Conservation (phyloP, 1,140 invertebrate genomes). For the Bombus waltoni region DNA sequence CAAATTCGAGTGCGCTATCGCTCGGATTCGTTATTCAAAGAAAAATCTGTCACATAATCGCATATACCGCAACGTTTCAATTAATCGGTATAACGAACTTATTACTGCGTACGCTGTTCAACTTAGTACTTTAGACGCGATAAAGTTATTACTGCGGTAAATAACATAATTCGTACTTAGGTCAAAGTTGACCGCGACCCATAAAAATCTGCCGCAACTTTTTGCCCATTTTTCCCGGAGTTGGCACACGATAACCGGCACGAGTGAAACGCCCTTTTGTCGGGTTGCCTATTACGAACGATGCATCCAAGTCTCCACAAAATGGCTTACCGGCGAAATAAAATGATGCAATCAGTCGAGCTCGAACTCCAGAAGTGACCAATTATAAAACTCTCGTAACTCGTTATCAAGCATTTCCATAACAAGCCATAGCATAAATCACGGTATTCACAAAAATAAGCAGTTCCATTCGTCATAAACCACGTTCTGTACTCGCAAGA, state of each 20-base stretch:
- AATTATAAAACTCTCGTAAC: neutral
- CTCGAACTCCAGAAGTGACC: neutral
- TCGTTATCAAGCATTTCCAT: neutral
- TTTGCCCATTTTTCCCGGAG: neutral
- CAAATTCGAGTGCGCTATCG: too few relatives aligned
- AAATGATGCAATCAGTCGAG: neutral
- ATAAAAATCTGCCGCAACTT: slow-evolving; percentile 40
- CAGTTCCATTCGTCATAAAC: neutral
- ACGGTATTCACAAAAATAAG: neutral
- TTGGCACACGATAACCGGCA: slow-evolving; percentile 23
- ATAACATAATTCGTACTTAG: neutral
- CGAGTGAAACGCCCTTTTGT: neutral
- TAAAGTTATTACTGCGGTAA: slow-evolving; percentile 22
- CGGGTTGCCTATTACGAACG: neutral
- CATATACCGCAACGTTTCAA: neutral
- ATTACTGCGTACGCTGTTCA: neutral
- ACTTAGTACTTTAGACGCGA: neutral
- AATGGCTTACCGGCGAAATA: neutral
- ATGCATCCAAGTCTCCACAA: neutral
- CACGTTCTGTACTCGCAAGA: neutral
- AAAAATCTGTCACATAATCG: too few relatives aligned
- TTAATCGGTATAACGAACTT: neutral
- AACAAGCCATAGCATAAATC: neutral
- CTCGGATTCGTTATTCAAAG: too few relatives aligned
- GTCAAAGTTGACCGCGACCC: neutral